Percentiles rank a stretch among this genome's conserved stretches.
phyloP scores from a whole-genome alignment of 2,113 vertebrate genomes.

The Accipiter virgatus region DNA sequence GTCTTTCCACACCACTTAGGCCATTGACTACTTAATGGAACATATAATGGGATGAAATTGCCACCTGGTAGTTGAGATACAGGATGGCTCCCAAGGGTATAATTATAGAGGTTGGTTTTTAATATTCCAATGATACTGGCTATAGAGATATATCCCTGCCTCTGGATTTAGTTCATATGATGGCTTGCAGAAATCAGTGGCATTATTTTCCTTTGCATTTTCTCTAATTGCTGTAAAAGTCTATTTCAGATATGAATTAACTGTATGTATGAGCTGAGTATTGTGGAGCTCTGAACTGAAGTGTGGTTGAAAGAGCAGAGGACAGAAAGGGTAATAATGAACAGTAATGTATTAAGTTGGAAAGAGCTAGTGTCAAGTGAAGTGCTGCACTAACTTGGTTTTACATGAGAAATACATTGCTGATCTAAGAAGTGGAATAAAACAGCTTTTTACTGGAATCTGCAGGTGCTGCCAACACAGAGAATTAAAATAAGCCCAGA shows the following conservation, averaged over 20 bases:
- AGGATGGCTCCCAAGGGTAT: constrained; percentile 56
- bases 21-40: constrained; percentile 80
- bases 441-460: background rate
- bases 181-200: constrained; percentile 39
- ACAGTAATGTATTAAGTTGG: background rate
- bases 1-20: constrained; percentile 65
- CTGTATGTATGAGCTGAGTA: background rate
- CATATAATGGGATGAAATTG: constrained; percentile 79
- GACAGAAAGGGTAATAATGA: background rate
- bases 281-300: background rate
- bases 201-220: constrained; percentile 42
- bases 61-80: constrained; percentile 72
- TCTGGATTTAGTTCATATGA: constrained; percentile 56
- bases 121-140: constrained; percentile 49
- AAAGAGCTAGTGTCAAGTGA: background rate
- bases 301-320: background rate
- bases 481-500: background rate
- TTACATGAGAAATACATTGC: background rate
- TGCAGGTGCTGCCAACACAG: background rate
- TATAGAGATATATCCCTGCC: constrained; percentile 24
- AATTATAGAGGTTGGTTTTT: constrained; percentile 66
- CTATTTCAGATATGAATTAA: constrained; percentile 19
- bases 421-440: background rate
- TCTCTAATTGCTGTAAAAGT: background rate
- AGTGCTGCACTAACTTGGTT: background rate